Base-by-base conservation (phyloP, 2,113 vertebrate species). In the Pachypanchax playfairii region DNA sequence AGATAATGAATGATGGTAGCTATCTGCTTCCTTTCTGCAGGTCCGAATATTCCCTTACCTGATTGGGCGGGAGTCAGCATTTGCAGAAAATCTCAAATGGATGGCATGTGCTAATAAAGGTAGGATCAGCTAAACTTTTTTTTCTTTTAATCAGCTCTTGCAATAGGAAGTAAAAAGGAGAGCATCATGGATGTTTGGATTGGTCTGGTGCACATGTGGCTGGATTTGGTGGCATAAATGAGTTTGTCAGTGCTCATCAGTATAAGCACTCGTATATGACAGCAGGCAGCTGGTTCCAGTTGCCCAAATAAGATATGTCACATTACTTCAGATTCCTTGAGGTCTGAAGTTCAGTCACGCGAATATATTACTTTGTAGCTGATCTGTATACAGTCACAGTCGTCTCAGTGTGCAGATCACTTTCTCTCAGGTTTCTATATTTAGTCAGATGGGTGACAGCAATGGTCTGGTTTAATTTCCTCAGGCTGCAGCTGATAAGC, bases 81-180 rank as follows among this genome's bases (percentile, higher is more conserved):
- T 99, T 80, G 96, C 97, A 66, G 96, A 99, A 88, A 99, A 98
- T 76, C 90, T 99, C 43, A 99, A 99, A 89, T 99, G 97, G 97
- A 99, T 99, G 96, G 97, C 97, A 15, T 99, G 97, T 82, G 96
- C 96, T 65, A 99, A 99, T 88, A 99, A 98, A 98, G 97, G 97
- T 98, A 69, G 65, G 83, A 65, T 77, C 36, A 66, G 53, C 54
- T 22, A 26, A 10, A 28, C 55, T 47, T 24, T 48, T 35, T 13
- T 26, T 5, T 22, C 43, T 14, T 15, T 5, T 65, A 59, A 69
- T 70, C 82, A 78, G 51, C 82, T 52, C 77, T 84, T 64, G n/a
- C 44, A 36, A 24, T 44, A 22, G 6, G 56, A 49, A 52, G 47
- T 51, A 65, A 13, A 35, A 49, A 43, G 43, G 20, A 52, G 26